Evolutionary conservation across 2,888 invertebrate species (phyloP), one percentile per base, ranked within the genome.

Genomic region (Escarpia spicata): DNA sequence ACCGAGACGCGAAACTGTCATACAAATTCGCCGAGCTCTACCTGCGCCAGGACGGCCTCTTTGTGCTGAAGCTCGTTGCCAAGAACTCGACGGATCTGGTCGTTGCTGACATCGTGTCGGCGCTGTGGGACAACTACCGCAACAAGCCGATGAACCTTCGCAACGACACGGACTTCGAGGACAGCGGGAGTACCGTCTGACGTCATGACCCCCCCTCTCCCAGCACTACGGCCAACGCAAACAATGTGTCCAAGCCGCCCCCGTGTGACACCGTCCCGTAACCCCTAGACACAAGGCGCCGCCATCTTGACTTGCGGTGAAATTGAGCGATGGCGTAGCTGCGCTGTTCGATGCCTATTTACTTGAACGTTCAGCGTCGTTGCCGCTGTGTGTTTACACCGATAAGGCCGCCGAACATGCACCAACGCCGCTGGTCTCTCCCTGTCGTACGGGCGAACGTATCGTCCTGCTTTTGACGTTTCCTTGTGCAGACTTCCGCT

Each of bases 11-110:
- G 9, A 92, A 92, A 31, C 60, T 93, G 75, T 92, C 92, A 52
- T 90, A 92, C 92, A 94, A 96, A 37, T 96, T 96, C 93, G 95
- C 96, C 2, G 94, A 96, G 93, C 95, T 96, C 92, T 96, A 96
- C 93, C 94, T 96, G 91, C 94, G 96, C 52, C 96, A 96, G 92
- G 96, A 96, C 93, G 96, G 96, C 9, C 96, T 96, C 8, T 96
- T 96, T 93, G 95, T 96, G 19, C 93, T 96, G 60, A 94, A 95
- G 93, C 94, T 96, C 12, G 95, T 96, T 44, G 96, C 95, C 43
- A 96, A 95, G 93, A 96, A 96, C 94, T 95, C 96, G 12, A 96
- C 96, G 93, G 96, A 96, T 93, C 95, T 96, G 37, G 95, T 96
- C 31, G 96, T 96, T 52, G 95, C 96, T 0, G 96, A 96, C 94